Base-by-base conservation (phyloP, 2,113 vertebrate genomes). In the Lamprologus sp. region DNA sequence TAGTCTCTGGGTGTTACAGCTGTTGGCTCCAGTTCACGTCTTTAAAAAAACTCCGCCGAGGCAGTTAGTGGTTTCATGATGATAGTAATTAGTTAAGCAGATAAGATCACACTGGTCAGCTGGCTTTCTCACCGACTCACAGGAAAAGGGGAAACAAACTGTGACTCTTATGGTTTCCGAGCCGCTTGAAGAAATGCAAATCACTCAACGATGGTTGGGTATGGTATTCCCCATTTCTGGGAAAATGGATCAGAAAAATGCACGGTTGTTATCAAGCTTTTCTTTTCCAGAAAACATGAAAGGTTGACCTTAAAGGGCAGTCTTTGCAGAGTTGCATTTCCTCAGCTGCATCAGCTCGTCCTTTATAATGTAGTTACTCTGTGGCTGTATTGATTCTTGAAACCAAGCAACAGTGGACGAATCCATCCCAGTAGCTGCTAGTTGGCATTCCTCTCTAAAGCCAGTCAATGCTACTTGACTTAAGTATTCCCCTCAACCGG, bases 391-490 rank as follows among this genome's bases (percentile, higher is more conserved):
- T 91, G 95, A 96, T 94, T 87, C 70, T 81, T 80, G 88, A 92
- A 94, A 87, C 89, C 90, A 89, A 79, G 91, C 92, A 94, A 90
- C 92, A 79, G 87, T 89, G 51, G 82, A 93, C 60, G 45, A 81
- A 90, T 88, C 84, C 82, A 79, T 89, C 91, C 63, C 58, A 60
- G 49, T 54, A 55, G 82, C 81, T 83, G 86, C 63, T 45, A 80
- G 33, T 75, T 84, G 90, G 37, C 49, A 68, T 88, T 90, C 86
- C 89, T 86, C 93, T 89, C 93, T 86, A 92, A 92, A 90, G 89
- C 45, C 88, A 86, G 93, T 95, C 93, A 26, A 90, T 95, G 90
- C 90, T 89, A 89, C 88, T 94, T 85, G 93, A 94, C 90, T 88
- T 89, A 88, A 94, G 89, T 93, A 92, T 82, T 92, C 60, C 58